phyloP scores from a whole-genome alignment of 64 coral and sea anemone species.

The Trachythela sp. region DNA sequence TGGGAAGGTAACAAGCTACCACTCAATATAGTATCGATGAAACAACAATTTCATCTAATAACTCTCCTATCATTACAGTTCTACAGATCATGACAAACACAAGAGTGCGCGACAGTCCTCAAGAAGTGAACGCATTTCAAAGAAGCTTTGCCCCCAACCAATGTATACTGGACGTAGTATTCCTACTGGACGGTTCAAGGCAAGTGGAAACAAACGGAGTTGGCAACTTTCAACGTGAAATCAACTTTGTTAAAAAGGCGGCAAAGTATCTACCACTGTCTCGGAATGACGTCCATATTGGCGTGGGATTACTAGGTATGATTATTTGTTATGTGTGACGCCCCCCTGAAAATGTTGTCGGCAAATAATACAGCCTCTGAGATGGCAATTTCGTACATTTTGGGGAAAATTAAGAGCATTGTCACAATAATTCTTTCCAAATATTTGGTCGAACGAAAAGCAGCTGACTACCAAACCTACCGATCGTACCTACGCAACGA shows the following conservation, averaged over 20 bases:
- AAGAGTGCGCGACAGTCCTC: not conserved
- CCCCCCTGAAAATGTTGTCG: too few species aligned
- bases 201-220: constrained; percentile 4
- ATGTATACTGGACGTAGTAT: not conserved
- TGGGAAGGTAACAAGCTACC: too few species aligned
- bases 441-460: too few species aligned
- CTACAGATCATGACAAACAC: not conserved
- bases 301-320: not conserved
- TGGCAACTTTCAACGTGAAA: not conserved
- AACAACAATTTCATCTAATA: not conserved
- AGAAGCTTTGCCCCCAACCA: not conserved
- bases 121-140: not conserved
- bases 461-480: too few species aligned
- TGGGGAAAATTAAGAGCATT: too few species aligned
- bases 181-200: not conserved
- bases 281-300: not conserved
- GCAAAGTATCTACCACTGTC: not conserved
- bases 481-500: too few species aligned
- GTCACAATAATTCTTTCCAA: too few species aligned
- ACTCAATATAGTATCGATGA: not conserved
- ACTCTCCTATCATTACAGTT: not conserved
- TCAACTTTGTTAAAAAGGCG: not conserved
- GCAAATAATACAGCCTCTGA: too few species aligned
- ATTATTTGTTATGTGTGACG: too few species aligned
- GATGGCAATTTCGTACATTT: too few species aligned